Base-by-base conservation (phyloP, 2,888 invertebrate species). In the Plusia festucae region DNA sequence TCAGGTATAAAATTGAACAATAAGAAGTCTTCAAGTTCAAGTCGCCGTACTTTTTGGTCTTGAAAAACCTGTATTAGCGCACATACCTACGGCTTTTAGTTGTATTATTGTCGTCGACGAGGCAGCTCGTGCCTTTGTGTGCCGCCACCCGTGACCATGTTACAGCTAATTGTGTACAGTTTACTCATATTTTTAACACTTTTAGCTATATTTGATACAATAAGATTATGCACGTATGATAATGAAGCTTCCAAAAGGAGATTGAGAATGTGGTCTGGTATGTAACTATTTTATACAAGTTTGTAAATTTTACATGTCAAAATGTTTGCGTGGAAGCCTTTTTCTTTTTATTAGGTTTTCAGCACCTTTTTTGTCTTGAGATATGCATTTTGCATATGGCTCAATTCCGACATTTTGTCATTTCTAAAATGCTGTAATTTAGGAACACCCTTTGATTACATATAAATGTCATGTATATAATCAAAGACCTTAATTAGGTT, bases 151-250 rank as follows among this genome's bases (percentile, higher is more conserved):
- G 67, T 59, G 56, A 59, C 68, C 27, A 91, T 91, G 90, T 73
- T 90, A 46, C 84, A 85, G 68, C 67, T 90, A 49, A 82, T 90
- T 15, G 77, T 90, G 18, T 88, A 82, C 65, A 77, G 82, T 75
- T 77, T 90, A 53, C 68, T 90, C 44, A 73, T 86, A 34, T 82
- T 88, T 30, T 57, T 90, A 62, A 84, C 87, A 8, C 55, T 88
- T 22, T 64, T 90, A 56, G 89, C 89, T 0, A 46, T 88, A 20
- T 80, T 89, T n/a, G 90, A 90, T 64, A 40, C 86, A 7, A 60
- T 88, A 30, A 81, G 86, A 59, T 73, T 84, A 24, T 90, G 86
- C 54, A 68, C 78, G 15, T 65, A 65, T 27, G 81, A 82, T n/a
- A 82, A 82, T 30, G 81, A 80, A 0, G 61, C 69, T 13, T 82